Evolutionary conservation across 30 jellyfish, hydroid and myxozoan species (phyloP), one percentile per base, ranked within the genome.

Genomic region (Aurelia coerulea): DNA sequence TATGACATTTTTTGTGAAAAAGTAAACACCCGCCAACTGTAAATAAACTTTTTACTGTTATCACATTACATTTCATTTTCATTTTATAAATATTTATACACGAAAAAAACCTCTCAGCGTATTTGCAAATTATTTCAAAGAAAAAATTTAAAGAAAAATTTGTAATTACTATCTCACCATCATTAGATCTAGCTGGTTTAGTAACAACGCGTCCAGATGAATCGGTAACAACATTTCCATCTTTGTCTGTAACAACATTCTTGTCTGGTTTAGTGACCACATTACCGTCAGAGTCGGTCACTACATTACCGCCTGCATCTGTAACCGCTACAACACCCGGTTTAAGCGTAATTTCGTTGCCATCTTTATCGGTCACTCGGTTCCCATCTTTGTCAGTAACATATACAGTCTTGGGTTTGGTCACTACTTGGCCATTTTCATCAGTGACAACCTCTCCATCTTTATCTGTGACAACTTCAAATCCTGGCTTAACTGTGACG

Each of bases 221-320:
- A n/a, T 78, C 88, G 10, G 79, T 65, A 3, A 62, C 88, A 29
- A 39, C 88, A 78, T 78, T 78, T 5, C 88, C 88, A 62, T 78
- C 88, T 39, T 78, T 65, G 31, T 78, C 88, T 19, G 79, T 65
- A 58, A 54, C 85, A 46, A 52, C 65, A 81, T 68, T 41, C 17
- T 33, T n/a, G 76, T 31, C 73, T 32, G 67, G 58, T 41, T 46
- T 34, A 0, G 89, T 53, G 33, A 71, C 77, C n/a, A 53, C 62
- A 51, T 59, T 84, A 42, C 93, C 93, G 39, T 74, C 83, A 29
- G 74, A 16, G 76, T 50, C 76, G 23, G 83, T 50, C 37, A 78
- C 85, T 17, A 74, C 85, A 37, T 74, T 50, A 2, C 85, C 85
- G 62, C 56, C 85, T 16, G 52, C 37, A 42, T 74, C 85, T 17